Evolutionary conservation across 1,140 invertebrate species (phyloP).

Genomic region (Orussus abietinus): DNA sequence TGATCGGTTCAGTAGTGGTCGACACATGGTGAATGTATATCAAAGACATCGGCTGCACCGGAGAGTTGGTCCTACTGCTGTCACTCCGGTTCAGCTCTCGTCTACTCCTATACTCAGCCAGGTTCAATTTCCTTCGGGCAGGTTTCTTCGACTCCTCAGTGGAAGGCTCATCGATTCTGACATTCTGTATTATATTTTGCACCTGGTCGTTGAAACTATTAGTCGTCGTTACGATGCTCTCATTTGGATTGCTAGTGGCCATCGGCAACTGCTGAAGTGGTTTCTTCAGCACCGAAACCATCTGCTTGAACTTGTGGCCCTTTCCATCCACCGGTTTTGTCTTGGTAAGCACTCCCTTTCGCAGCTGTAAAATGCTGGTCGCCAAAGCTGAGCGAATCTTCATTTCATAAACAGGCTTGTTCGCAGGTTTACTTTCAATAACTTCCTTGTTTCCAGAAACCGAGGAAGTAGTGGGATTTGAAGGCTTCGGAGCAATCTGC

Average conservation of each 20-base stretch:
- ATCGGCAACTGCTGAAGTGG: conserved; percentile 19
- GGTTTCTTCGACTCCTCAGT: conserved; percentile 34
- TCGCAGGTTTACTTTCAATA: conserved; percentile 4
- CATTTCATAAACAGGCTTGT: conserved; percentile 22
- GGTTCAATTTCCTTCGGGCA: conserved; percentile 46
- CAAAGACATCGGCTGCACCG: conserved; percentile 32
- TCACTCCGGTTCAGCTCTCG: conserved; percentile 39
- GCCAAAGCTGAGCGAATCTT: conserved; percentile 37
- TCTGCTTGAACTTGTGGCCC: conserved; percentile 25
- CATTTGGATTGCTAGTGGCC: conserved; percentile 16
- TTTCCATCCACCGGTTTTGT: conserved; percentile 21
- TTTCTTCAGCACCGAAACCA: conserved; percentile 47
- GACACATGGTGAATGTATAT: conserved; percentile 35
- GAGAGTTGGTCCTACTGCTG: conserved; percentile 32
- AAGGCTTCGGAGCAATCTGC: not conserved
- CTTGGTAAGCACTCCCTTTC: conserved; percentile 27
- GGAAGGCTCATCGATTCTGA: conserved; percentile 11
- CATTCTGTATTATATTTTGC: conserved; percentile 30
- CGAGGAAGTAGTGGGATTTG: not conserved
- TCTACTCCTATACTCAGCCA: conserved; percentile 52
- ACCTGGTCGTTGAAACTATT: conserved; percentile 30
- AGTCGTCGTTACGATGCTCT: conserved; percentile 31
- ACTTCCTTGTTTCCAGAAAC: conserved; percentile 1
- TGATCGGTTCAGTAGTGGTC: conserved; percentile 35
- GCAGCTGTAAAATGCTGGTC: conserved; percentile 31